Conservation (phyloP, 35 echinoderm and acorn worm species). For the Diadema setosum region DNA sequence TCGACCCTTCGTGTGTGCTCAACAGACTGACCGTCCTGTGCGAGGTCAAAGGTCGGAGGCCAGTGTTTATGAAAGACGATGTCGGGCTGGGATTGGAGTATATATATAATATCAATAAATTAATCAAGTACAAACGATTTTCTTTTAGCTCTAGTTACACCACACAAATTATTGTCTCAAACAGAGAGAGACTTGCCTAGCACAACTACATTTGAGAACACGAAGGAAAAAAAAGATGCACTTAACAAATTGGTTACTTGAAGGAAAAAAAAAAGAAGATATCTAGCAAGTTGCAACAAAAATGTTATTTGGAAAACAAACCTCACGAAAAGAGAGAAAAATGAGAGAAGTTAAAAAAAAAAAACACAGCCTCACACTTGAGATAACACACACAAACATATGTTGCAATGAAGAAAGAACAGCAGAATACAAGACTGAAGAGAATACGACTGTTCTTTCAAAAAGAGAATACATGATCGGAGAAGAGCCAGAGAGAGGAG, state of each 20-base stretch:
- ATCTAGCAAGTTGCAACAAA: slow-evolving; percentile 19
- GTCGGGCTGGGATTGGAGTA: slow-evolving; percentile 24
- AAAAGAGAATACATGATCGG: background rate
- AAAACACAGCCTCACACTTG: slow-evolving; percentile 16
- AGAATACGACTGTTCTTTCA: background rate
- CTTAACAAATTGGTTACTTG: slow-evolving; percentile 3
- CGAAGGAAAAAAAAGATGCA: slow-evolving; percentile 20
- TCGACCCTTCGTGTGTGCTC: slow-evolving; percentile 10
- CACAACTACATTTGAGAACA: background rate
- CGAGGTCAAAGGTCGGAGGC: slow-evolving; percentile 20
- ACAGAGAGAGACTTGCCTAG: slow-evolving; percentile 10
- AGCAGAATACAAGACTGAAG: background rate
- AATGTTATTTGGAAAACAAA: slow-evolving; percentile 8
- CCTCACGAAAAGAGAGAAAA: background rate
- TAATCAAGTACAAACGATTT: slow-evolving; percentile 9
- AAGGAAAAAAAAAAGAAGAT: background rate
- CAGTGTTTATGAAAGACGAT: slow-evolving; percentile 24
- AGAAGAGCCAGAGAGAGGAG: background rate
- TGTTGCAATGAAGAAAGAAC: background rate
- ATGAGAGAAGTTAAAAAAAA: background rate
- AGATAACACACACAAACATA: slow-evolving; percentile 31
- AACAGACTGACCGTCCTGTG: background rate
- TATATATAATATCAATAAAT: slow-evolving; percentile 38
- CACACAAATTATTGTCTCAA: slow-evolving; percentile 12
- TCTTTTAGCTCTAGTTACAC: slow-evolving; percentile 13